Percentiles rank a stretch among this genome's conserved stretches.
Evolutionary conservation across 2,113 vertebrate species (phyloP).

Genomic region (Microcebus jonahi): DNA sequence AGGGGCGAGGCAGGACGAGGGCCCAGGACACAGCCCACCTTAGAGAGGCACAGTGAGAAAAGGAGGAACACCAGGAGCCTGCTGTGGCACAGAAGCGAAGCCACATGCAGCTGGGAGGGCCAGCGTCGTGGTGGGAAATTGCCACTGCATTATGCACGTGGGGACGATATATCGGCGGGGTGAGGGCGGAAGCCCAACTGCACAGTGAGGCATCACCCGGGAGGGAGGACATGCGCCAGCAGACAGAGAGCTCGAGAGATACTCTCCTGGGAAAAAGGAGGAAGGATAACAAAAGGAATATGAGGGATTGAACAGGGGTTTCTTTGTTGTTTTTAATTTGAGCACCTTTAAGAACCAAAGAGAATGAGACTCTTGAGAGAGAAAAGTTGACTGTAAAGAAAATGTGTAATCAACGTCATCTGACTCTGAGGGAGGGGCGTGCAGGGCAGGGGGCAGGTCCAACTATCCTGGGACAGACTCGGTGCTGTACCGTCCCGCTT

Average conservation of each 20-base stretch:
- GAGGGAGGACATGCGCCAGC: neutral
- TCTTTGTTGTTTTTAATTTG: neutral
- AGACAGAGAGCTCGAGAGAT: neutral
- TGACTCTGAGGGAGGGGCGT: neutral
- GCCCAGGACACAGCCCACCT: neutral
- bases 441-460: no score
- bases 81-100: neutral
- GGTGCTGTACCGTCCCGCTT: no score
- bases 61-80: neutral
- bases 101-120: neutral
- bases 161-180: no score
- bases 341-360: neutral
- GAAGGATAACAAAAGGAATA: neutral
- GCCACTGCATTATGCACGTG: neutral
- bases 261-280: neutral
- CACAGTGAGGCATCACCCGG: neutral
- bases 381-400: neutral
- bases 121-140: neutral
- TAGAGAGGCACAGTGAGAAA: neutral
- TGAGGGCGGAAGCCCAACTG: no score
- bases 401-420: neutral
- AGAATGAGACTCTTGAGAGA: neutral
- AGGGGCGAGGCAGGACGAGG: neutral
- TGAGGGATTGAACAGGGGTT: neutral
- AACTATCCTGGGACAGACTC: no score